Conservation (phyloP, 23 tunicate species). For the Styela clava region DNA sequence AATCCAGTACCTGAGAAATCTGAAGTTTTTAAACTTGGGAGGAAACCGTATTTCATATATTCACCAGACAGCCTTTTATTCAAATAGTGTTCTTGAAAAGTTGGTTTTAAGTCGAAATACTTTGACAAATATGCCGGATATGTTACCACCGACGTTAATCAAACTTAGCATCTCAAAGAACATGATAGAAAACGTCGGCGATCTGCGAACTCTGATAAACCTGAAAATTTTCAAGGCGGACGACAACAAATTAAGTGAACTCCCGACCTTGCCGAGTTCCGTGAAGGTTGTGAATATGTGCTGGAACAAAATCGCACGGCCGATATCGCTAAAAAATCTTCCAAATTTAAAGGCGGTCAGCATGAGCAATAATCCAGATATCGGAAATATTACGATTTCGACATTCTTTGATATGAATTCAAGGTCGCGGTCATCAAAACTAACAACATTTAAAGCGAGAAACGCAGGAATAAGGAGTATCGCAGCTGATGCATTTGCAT, state of each 20-base stretch:
- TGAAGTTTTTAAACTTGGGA: constrained; percentile 53
- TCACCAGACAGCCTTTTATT: constrained; percentile 23
- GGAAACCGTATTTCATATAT: constrained; percentile 45
- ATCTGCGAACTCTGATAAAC: constrained; percentile 27
- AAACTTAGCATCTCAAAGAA: constrained; percentile 44
- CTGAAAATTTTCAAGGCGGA: constrained; percentile 37
- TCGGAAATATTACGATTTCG: constrained; percentile 19
- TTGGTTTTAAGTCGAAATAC: constrained; percentile 52
- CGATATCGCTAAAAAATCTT: constrained; percentile 24
- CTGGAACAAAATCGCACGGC: constrained; percentile 23
- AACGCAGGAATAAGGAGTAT: constrained; percentile 24
- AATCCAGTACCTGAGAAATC: constrained; percentile 18
- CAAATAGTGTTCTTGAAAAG: constrained; percentile 30
- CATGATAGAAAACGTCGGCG: constrained; percentile 4
- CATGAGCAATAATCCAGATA: constrained; percentile 38
- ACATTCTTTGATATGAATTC: constrained; percentile 21
- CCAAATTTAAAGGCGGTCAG: constrained; percentile 31
- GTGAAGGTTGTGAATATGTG: constrained; percentile 45
- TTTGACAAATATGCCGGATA: constrained; percentile 28
- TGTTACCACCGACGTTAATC: constrained; percentile 37
- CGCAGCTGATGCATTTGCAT: constrained; percentile 44
- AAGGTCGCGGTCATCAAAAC: constrained; percentile 22
- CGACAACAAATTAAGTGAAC: constrained; percentile 20
- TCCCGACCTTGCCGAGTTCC: constrained; percentile 41
- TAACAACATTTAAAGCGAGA: constrained; percentile 33